Evolutionary conservation across 2,888 invertebrate species (phyloP), one percentile per base, ranked within the genome.

Genomic region (Luperina nickerlii): DNA sequence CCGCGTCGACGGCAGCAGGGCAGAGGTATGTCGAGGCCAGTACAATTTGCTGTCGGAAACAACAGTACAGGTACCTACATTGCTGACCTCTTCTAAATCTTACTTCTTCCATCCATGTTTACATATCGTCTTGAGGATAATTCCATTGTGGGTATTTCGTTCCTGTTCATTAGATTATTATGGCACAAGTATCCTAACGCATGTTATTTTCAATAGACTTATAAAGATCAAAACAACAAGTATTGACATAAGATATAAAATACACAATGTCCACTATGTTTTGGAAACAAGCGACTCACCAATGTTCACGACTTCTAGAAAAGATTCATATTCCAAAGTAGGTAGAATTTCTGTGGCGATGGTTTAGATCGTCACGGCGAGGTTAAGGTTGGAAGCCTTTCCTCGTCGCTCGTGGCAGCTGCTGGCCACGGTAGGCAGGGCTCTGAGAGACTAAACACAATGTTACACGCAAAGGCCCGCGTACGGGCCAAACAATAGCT

Each of bases 371-470:
- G 79, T 84, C 79, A 80, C 87, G 78, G 83, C 85, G 84, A 84
- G 83, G 78, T 74, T 86, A 79, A 84, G 78, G 70, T 82, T 86
- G 76, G 83, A 86, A 81, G 84, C 82, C 78, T 77, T 85, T 79
- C 82, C 82, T 90, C 83, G 83, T 74, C 69, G 73, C 90, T 86
- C 78, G 86, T 89, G 88, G 84, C 88, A 88, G 87, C 82, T 78
- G 86, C 79, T 84, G 86, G 88, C 88, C 89, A 84, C 89, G 79
- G 82, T 74, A 69, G 77, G 82, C 88, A 85, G 90, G 82, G 87
- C 88, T 95, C 94, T 95, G 95, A 92, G 94, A 92, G 84, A 93
- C 94, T 95, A 94, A 96, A 95, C 91, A 95, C 92, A 96, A 92
- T 90, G 94, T 94, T 95, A 96, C 91, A 94, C 94, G 94, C 91